phyloP scores from a whole-genome alignment of 2,113 vertebrate genomes.

The Clarias batrachus region DNA sequence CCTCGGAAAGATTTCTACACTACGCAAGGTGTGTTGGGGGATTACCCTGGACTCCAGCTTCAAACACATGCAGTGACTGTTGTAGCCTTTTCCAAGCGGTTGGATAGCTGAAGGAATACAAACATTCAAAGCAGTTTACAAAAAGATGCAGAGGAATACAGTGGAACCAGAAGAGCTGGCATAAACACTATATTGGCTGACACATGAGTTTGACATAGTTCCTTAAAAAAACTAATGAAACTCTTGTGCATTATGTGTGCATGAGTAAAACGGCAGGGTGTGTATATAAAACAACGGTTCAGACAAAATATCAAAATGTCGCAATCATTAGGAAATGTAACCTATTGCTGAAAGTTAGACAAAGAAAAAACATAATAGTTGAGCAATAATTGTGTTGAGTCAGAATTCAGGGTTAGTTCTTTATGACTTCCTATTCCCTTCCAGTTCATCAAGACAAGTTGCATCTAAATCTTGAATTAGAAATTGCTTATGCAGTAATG shows the following conservation, averaged over 20 bases:
- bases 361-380: slow-evolving; percentile 1
- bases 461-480: neutral
- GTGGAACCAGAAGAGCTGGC: neutral
- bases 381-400: neutral
- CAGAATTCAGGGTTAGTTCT: neutral
- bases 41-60: slow-evolving; percentile 72
- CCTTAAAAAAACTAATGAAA: neutral
- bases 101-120: slow-evolving; percentile 61
- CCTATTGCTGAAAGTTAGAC: neutral
- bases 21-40: slow-evolving; percentile 63
- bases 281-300: neutral
- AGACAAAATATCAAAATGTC: neutral
- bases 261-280: neutral
- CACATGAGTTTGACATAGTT: neutral
- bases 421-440: neutral
- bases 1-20: slow-evolving; percentile 66
- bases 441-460: neutral
- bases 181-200: neutral
- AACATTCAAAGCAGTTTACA: slow-evolving; percentile 2
- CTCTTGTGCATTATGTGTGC: neutral
- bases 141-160: neutral
- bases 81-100: slow-evolving; percentile 64
- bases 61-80: slow-evolving; percentile 67
- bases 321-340: neutral
- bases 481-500: neutral